phyloP scores from a whole-genome alignment of 2,113 vertebrate genomes.

The Lophius piscatorius region DNA sequence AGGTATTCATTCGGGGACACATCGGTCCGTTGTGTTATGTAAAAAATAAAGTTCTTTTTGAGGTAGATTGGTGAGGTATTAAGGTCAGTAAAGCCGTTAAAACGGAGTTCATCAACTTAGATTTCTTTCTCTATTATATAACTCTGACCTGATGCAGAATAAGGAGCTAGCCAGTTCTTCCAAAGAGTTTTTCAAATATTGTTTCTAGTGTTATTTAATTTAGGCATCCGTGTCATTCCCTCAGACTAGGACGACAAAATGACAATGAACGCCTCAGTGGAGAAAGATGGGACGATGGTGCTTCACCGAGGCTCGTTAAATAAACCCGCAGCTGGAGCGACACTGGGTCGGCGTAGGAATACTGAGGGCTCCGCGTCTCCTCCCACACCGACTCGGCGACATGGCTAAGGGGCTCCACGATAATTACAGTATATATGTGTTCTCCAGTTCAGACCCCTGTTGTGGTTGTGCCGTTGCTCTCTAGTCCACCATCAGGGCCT shows the following conservation, averaged over 20 bases:
- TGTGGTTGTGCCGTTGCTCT: conserved; percentile 43
- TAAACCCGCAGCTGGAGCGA: conserved; percentile 40
- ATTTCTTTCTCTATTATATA: conserved; percentile 13
- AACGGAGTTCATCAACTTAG: conserved; percentile 15
- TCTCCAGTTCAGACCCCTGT: conserved; percentile 1
- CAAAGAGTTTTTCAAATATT: no score
- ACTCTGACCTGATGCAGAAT: conserved; percentile 21
- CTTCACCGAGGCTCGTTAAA: conserved; percentile 39
- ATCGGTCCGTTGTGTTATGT: conserved; percentile 21
- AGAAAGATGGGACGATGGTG: conserved; percentile 8
- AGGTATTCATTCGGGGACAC: conserved; percentile 56
- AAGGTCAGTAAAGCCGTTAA: conserved; percentile 42
- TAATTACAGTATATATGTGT: conserved; percentile 3
- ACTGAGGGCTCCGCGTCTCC: conserved; percentile 62
- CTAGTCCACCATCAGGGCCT: conserved; percentile 78
- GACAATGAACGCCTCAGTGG: conserved; percentile 2
- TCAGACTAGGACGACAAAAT: conserved; percentile 1
- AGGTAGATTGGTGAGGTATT: conserved; percentile 69
- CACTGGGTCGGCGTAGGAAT: conserved; percentile 39
- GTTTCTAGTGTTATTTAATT: conserved; percentile 15
- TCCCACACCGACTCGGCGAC: conserved; percentile 76
- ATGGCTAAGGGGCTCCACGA: conserved; percentile 74
- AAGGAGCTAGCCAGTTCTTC: conserved; percentile 42
- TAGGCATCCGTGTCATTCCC: conserved; percentile 6
- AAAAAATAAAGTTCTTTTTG: conserved; percentile 40